Evolutionary conservation across 2,797 vertebrate genomes (phyloP), one percentile per base, ranked within the genome.

Genomic region (Gymnoscopelus microlampas): DNA sequence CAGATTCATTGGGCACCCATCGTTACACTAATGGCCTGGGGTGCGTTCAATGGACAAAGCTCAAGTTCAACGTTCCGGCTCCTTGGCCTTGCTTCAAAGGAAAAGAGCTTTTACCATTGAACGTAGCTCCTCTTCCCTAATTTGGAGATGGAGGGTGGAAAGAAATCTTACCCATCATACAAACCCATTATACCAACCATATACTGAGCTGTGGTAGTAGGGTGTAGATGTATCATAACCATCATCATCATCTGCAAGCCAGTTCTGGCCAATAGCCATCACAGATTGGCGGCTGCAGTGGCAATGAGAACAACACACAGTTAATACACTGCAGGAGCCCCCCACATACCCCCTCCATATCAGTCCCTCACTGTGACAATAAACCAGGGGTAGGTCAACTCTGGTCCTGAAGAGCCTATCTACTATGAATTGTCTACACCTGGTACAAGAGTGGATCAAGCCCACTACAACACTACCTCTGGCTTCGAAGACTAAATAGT

Each of bases 131-230:
- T 87, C 86, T 86, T 89, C 76, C 89, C 91, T 92, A 92, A 89
- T 80, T 89, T 91, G 91, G 92, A 92, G 87, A 94, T 94, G 93
- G 87, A 94, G 94, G 94, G 93, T 94, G 95, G 94, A 96, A 96
- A 94, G 92, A 96, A 96, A 96, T 96, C 97, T 98, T 98, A 98
- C 97, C 97, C 96, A 97, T 94, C 93, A 96, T 96, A 98, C 97
- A 98, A 98, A 98, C 97, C 97, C 97, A 95, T 98, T 96, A 98
- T 98, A 98, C 97, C 97, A 98, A 98, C 97, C 97, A 98, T 97
- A 97, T 94, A 98, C 96, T 97, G 97, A 98, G 97, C 95, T 96
- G 97, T 97, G 96, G 96, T 97, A 97, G 94, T 96, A 96, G 96
- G 96, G 94, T 94, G 96, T 97, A 94, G 94, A 96, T 94, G 94